Base-by-base conservation (phyloP, 2,888 invertebrate species). In the Drosophila gaucha region DNA sequence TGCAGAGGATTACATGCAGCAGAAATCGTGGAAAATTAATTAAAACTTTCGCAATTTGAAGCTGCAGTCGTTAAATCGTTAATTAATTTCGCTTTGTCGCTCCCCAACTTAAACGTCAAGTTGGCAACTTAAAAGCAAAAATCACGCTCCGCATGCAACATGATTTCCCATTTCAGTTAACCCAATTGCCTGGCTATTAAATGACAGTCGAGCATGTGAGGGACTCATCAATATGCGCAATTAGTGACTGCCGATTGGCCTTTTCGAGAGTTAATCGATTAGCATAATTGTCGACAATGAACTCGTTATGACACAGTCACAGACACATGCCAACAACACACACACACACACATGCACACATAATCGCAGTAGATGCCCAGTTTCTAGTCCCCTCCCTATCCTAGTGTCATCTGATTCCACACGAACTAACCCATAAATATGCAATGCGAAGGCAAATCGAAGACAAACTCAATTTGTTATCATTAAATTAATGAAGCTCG, bases 31-130 rank as follows among this genome's bases (percentile, higher is more conserved):
- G 30, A 50, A 79, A 84, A 83, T 80, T 86, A 70, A 78, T 85
- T 82, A 68, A 82, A 82, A 87, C 87, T 87, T 87, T 74, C 55
- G 68, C 70, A 68, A 74, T 82, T 85, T 46, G 10, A 26, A 43
- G 20, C 28, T 64, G 49, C 18, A 71, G 52, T 59, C 56, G 66
- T 50, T 64, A 79, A 79, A 64, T 59, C 72, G 67, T 64, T 72
- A 79, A 79, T 83, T 78, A 78, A 75, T 83, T 83, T 82, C 47
- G 46, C 55, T 63, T 68, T 58, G 46, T 41, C 44, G 50, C 50
- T 44, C 8, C 31, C 28, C 38, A 30, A 49, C 12, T 44, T 67
- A 36, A n/a, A 8, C 28, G 36, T 30, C 52, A 49, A 49, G 14
- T 46, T 52, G 16, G 18, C 43, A 55, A 60, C 41, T 59, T 66